These are phyloP conservation scores for Micropoecilia bifurca DNA, from an alignment of 2,797 vertebrate species.

Conservation along the genomic window DNA sequence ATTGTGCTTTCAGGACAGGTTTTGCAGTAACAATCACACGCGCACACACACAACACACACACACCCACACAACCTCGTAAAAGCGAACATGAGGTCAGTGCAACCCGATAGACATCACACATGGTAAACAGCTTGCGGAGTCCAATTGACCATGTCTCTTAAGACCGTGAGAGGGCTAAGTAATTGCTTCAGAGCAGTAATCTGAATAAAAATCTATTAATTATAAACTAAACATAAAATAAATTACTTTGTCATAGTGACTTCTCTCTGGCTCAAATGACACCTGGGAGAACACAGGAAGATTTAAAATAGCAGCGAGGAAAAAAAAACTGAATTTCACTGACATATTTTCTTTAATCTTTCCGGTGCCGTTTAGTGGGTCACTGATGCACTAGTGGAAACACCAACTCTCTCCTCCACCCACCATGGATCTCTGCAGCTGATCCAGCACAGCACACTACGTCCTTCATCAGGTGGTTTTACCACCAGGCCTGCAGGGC, in stretches of 20 bases:
- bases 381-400: constrained; percentile 34
- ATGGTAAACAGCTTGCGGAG: too few relatives aligned
- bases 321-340: constrained; percentile 12
- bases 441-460: neutral
- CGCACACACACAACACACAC: too few relatives aligned
- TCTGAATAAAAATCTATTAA: neutral
- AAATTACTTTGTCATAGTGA: neutral
- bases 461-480: neutral
- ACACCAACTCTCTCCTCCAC: constrained; percentile 23
- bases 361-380: constrained; percentile 42
- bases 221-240: neutral
- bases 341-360: constrained; percentile 25
- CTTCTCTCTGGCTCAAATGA: neutral
- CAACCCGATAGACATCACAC: too few relatives aligned
- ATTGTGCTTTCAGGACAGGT: too few relatives aligned
- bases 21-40: too few relatives aligned
- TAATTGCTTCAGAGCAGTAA: neutral
- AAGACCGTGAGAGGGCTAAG: too few relatives aligned
- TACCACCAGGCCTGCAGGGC: neutral
- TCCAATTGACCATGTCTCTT: too few relatives aligned
- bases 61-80: too few relatives aligned
- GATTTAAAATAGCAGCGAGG: neutral
- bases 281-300: neutral
- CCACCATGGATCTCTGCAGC: constrained; percentile 13
- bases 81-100: too few relatives aligned